phyloP scores from a whole-genome alignment of 2,888 invertebrate species.

The Metopia argyrocephala region DNA sequence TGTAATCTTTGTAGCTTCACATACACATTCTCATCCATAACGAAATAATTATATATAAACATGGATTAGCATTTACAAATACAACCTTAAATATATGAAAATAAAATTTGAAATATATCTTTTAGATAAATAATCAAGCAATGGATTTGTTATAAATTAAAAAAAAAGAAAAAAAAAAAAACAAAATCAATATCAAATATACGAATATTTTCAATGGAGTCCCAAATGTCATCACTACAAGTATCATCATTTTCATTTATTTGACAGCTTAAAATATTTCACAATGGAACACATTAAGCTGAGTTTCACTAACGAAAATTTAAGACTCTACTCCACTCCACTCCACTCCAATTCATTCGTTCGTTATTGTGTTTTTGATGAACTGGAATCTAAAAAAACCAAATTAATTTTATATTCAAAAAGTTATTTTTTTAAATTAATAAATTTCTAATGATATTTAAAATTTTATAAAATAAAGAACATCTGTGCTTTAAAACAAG shows the following conservation, averaged over 20 bases:
- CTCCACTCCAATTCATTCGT: neutral
- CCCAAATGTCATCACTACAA: conserved; percentile 26
- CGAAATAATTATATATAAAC: neutral
- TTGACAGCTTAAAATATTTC: conserved; percentile 52
- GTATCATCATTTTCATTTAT: conserved; percentile 38
- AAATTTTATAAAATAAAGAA: neutral
- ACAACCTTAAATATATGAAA: neutral
- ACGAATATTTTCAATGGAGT: conserved; percentile 45
- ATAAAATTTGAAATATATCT: conserved; percentile 41
- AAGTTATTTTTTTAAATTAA: neutral
- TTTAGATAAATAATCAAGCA: conserved; percentile 51
- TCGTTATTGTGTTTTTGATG: conserved; percentile 24
- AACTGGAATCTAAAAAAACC: conserved; percentile 2
- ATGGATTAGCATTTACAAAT: too few species aligned
- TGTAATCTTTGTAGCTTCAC: conserved; percentile 44
- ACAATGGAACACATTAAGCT: conserved; percentile 41
- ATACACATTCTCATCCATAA: conserved; percentile 1
- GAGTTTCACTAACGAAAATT: conserved; percentile 53
- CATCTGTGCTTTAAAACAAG: neutral
- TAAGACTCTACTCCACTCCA: conserved; percentile 44
- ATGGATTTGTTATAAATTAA: neutral
- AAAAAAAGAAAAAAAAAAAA: too few species aligned
- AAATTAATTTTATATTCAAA: conserved; percentile 38
- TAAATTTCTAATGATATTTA: neutral
- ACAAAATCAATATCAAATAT: conserved; percentile 33